Evolutionary conservation across 2,888 invertebrate genomes (phyloP).

Genomic region (Parnassius apollo): DNA sequence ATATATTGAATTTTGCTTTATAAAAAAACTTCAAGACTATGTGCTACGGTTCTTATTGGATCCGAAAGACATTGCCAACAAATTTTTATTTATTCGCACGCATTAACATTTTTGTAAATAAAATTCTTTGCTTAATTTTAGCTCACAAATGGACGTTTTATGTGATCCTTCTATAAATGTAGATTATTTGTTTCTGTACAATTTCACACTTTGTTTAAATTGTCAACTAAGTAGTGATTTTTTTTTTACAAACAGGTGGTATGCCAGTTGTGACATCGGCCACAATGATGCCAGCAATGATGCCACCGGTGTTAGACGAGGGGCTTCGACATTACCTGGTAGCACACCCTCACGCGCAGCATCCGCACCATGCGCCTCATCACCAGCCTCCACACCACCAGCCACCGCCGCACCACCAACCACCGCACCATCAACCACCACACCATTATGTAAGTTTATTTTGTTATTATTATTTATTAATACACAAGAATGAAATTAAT

Average conservation of each 20-base stretch:
- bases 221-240: not conserved
- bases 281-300: constrained; percentile 86
- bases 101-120: too few species aligned
- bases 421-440: constrained; percentile 81
- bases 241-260: constrained; percentile 51
- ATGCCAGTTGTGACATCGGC: constrained; percentile 95
- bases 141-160: too few species aligned
- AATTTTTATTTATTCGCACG: too few species aligned
- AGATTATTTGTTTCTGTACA: too few species aligned
- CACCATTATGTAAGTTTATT: constrained; percentile 84
- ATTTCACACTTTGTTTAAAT: not conserved
- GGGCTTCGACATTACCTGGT: constrained; percentile 94
- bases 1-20: too few species aligned
- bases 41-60: too few species aligned
- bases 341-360: constrained; percentile 68
- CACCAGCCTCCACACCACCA: constrained; percentile 85
- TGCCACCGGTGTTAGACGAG: constrained; percentile 96
- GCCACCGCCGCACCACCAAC: constrained; percentile 89
- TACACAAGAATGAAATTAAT: too few species aligned
- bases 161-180: too few species aligned
- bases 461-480: constrained; percentile 31
- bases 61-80: too few species aligned
- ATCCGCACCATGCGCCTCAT: constrained; percentile 77
- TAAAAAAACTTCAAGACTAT: too few species aligned
- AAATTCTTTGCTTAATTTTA: too few species aligned